Percentiles rank a stretch among this genome's conserved stretches.
These are phyloP conservation scores for Rallus crepitans DNA, from an alignment of 2,797 vertebrate species.

Conservation along the genomic window DNA sequence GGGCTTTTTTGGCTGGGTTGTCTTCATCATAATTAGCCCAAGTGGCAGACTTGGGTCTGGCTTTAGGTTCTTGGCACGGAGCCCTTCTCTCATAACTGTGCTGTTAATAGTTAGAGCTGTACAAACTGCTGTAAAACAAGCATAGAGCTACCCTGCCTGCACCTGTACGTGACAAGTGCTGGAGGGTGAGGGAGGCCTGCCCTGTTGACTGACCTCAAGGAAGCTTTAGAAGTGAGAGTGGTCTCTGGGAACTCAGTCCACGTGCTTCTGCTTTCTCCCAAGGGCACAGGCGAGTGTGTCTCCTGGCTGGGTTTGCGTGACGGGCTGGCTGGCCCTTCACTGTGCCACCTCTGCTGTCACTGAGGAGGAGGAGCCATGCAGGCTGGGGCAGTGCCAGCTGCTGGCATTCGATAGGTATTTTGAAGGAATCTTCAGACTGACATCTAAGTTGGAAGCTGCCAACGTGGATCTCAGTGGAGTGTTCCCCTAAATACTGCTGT, in stretches of 20 bases:
- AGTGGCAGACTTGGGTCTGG: accelerated
- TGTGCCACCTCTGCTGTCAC: accelerated
- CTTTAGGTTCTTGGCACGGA: accelerated
- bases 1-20: accelerated
- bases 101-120: neutral
- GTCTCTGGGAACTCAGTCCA: neutral
- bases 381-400: neutral
- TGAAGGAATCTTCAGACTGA: neutral
- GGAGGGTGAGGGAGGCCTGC: no score
- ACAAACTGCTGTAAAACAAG: neutral
- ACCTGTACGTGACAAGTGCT: neutral
- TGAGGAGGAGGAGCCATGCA: neutral
- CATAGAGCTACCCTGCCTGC: no score
- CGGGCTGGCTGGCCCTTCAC: neutral
- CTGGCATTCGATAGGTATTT: accelerated
- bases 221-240: accelerated
- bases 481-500: neutral
- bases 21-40: accelerated
- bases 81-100: neutral
- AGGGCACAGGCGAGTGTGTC: accelerated
- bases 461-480: accelerated
- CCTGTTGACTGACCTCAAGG: accelerated
- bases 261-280: neutral
- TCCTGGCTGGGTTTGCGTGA: neutral
- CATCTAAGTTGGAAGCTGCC: neutral